These are phyloP conservation scores for Lordiphosa fenestrarum DNA, from an alignment of 2,888 invertebrate species.

Conservation along the genomic window DNA sequence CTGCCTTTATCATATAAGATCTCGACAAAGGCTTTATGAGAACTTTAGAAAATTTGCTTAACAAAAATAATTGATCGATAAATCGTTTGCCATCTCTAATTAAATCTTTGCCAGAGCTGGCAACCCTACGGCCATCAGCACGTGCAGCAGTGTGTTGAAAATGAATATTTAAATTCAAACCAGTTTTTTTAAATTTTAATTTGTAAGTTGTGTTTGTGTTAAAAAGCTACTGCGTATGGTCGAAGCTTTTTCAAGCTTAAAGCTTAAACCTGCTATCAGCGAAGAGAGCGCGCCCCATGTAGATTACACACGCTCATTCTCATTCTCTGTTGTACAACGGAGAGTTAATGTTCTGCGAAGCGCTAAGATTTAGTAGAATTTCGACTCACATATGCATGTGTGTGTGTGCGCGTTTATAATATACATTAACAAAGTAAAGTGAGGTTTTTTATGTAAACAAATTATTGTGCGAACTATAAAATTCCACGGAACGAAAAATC, in stretches of 20 bases:
- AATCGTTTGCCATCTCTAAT: neutral
- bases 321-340: constrained; percentile 42
- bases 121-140: neutral
- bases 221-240: constrained; percentile 10
- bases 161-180: constrained; percentile 20
- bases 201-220: constrained; percentile 5
- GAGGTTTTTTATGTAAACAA: constrained; percentile 56
- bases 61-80: no score
- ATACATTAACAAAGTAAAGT: constrained; percentile 7
- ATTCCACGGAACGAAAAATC: constrained; percentile 52
- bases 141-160: constrained; percentile 14
- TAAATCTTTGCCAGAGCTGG: neutral
- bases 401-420: constrained; percentile 9
- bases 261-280: constrained; percentile 66
- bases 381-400: constrained; percentile 1
- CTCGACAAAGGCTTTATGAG: no score
- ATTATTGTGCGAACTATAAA: constrained; percentile 10
- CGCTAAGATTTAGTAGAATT: constrained; percentile 1
- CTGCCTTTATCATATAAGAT: no score
- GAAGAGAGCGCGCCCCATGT: constrained; percentile 9
- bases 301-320: constrained; percentile 37
- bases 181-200: constrained; percentile 15
- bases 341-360: constrained; percentile 28
- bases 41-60: no score
- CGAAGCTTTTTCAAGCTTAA: constrained; percentile 27